phyloP scores from a whole-genome alignment of 2,113 vertebrate species.

The Pseudonaja textilis region DNA sequence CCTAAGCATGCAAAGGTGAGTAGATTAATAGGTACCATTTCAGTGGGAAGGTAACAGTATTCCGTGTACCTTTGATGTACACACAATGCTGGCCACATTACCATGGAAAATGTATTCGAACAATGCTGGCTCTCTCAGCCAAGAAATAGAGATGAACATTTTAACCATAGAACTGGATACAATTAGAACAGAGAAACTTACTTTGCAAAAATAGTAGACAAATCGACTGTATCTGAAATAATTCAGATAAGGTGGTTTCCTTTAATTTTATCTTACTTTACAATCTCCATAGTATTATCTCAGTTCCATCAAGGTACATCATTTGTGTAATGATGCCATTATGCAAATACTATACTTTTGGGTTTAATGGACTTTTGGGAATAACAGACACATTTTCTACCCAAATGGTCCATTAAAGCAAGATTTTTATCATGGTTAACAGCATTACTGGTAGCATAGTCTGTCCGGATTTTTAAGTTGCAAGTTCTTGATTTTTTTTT shows the following conservation, averaged over 20 bases:
- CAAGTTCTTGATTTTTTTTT: not conserved
- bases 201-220: not conserved
- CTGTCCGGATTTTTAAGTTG: not conserved
- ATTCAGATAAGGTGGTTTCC: not conserved
- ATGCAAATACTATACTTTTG: not conserved
- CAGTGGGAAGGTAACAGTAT: not conserved
- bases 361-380: not conserved
- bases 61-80: not conserved
- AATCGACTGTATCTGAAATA: not conserved
- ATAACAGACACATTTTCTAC: not conserved
- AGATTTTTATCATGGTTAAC: not conserved
- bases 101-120: not conserved
- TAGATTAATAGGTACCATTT: not conserved
- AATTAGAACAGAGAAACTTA: not conserved
- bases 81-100: not conserved
- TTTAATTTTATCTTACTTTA: not conserved
- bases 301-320: not conserved
- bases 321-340: not conserved
- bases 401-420: not conserved
- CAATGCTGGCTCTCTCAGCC: not conserved
- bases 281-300: not conserved
- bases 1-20: not conserved
- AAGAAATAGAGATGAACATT: not conserved
- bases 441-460: not conserved
- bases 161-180: not conserved